phyloP scores from a whole-genome alignment of 2,113 vertebrate genomes.

The Pampusana beccarii region DNA sequence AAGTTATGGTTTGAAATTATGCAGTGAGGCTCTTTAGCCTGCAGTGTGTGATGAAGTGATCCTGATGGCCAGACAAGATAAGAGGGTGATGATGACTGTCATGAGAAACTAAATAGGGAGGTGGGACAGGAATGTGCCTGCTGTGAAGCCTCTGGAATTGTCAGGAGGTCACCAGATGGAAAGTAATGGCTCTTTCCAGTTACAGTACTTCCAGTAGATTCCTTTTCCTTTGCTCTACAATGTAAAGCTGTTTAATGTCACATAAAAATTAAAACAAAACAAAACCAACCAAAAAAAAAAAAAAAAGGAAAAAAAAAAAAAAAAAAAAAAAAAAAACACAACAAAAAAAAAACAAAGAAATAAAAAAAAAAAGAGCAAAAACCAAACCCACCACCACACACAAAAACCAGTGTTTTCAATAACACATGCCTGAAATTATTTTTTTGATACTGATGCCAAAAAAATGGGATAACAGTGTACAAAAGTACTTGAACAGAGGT shows the following conservation, averaged over 20 bases:
- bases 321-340: too few species aligned
- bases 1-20: neutral
- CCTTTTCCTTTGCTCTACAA: neutral
- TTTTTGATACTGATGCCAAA: neutral
- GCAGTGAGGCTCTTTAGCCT: neutral
- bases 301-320: too few species aligned
- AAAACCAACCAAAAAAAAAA: too few species aligned
- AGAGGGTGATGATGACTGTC: neutral
- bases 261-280: neutral
- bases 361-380: too few species aligned
- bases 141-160: neutral
- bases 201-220: neutral
- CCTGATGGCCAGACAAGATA: neutral
- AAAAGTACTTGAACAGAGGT: neutral
- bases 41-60: neutral
- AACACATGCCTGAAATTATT: neutral
- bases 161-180: neutral
- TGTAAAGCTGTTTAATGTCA: neutral
- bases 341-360: too few species aligned
- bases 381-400: too few species aligned
- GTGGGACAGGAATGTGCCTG: neutral
- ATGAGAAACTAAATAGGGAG: neutral
- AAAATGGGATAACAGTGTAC: neutral
- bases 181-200: neutral
- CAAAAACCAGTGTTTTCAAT: neutral